Conservation (phyloP, 2,888 invertebrate species). For the Caradrina kadenii region DNA sequence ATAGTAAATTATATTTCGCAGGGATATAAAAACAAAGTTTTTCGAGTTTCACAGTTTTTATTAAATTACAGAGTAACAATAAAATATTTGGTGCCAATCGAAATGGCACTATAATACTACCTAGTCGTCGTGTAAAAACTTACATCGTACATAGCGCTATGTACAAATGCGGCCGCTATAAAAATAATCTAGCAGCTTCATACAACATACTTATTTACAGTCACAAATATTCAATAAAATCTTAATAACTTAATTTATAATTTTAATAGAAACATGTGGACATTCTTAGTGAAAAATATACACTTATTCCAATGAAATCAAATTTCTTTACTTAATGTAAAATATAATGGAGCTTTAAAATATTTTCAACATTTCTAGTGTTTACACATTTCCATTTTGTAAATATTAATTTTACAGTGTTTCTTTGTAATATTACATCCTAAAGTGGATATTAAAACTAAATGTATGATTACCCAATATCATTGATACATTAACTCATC, state of each 20-base stretch:
- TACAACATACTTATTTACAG: constrained; percentile 69
- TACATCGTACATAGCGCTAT: constrained; percentile 74
- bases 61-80: constrained; percentile 84
- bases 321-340: constrained; percentile 36
- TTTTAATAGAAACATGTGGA: constrained; percentile 40
- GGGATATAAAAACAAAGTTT: neutral
- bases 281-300: constrained; percentile 27
- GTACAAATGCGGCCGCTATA: constrained; percentile 77
- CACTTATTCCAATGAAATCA: constrained; percentile 39
- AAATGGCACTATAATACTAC: constrained; percentile 83
- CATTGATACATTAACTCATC: constrained; percentile 31
- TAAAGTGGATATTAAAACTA: constrained; percentile 38
- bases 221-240: constrained; percentile 69
- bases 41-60: constrained; percentile 70
- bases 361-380: constrained; percentile 29
- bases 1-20: neutral
- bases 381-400: constrained; percentile 33
- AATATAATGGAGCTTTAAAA: constrained; percentile 40
- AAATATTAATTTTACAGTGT: constrained; percentile 35
- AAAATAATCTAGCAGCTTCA: constrained; percentile 68
- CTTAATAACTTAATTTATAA: constrained; percentile 47
- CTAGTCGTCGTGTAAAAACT: constrained; percentile 82
- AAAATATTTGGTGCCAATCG: constrained; percentile 80
- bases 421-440: constrained; percentile 23
- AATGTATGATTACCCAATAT: constrained; percentile 36